Base-by-base conservation (phyloP, 2,113 vertebrate genomes). In the Mesoclemmys tuberculata region DNA sequence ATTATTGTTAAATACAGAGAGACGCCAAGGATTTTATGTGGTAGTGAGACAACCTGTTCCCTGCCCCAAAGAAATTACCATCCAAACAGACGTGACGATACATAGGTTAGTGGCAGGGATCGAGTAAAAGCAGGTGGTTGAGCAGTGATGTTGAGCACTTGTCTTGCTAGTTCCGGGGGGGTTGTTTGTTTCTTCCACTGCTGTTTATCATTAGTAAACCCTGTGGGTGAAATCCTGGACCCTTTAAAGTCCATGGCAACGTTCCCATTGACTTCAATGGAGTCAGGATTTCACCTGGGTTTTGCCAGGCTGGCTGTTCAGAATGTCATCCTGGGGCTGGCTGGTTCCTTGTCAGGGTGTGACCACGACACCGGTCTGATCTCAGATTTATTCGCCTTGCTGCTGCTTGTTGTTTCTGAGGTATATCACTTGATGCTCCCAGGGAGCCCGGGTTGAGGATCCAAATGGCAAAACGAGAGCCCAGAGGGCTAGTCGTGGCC, bases 391-490 rank as follows among this genome's bases (percentile, higher is more conserved):
- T 44, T 38, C 49, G n/a, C 74, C 48, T 75, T 46, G 44, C 44
- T 74, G 51, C 49, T 51, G 44, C 26, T 22, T 2, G 51, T 41
- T 48, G 79, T 46, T 48, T 48, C 38, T 82, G 83, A 89, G 85
- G 89, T 49, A 54, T 24, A 24, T 54, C 86, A 46, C 11, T 2
- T 22, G n/a, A 82, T 89, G 93, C 93, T 93, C 74, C 31, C 21
- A 61, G 87, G 61, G 41, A 38, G 87, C 85, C 90, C 82, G 80
- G 82, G 82, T 68, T 41, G 68, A 74, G 89, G 84, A 85, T 64
- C 88, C 93, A 82, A 26, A 68, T 88, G n/a, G 77, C 82, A 56
- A 80, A 90, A 93, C 27, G 9, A 79, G 90, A 90, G 95, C 85
- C 85, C 92, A 54, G 29, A 24, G 71, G 82, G 80, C 83, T 55